phyloP scores from a whole-genome alignment of 2,113 vertebrate genomes.

The Clarias batrachus region DNA sequence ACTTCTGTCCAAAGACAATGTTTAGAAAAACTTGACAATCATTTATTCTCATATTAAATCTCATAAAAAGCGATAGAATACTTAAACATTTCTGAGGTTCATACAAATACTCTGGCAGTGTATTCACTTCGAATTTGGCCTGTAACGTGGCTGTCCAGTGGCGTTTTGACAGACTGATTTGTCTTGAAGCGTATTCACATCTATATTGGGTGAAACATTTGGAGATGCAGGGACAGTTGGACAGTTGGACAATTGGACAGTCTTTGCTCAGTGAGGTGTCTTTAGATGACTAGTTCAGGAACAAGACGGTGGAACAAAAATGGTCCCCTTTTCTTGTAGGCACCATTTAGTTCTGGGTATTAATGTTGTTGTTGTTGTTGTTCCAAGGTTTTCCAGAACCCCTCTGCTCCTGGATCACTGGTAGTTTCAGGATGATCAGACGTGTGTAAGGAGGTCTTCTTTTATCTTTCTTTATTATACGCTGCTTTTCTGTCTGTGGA shows the following conservation, averaged over 20 bases:
- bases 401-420: too few relatives aligned
- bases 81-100: slow-evolving; percentile 71
- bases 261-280: not conserved
- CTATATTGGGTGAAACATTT: not conserved
- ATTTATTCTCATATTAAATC: slow-evolving; percentile 69
- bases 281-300: not conserved
- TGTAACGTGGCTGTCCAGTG: not conserved
- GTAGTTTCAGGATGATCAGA: too few relatives aligned
- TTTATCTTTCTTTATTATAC: not conserved
- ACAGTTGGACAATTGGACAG: not conserved
- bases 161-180: not conserved
- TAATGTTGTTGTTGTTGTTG: not conserved
- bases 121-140: slow-evolving; percentile 81
- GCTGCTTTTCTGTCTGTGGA: not conserved
- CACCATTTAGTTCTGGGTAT: not conserved
- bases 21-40: slow-evolving; percentile 60
- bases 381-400: not conserved
- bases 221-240: not conserved
- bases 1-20: slow-evolving; percentile 54
- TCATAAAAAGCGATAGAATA: slow-evolving; percentile 80
- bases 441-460: not conserved
- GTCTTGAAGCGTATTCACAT: slow-evolving; percentile 1
- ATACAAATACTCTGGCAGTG: slow-evolving; percentile 78
- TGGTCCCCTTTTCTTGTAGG: too few relatives aligned
- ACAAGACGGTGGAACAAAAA: too few relatives aligned